A percentile compares a stretch with the other conserved stretches of the same genome.
These are phyloP conservation scores for Cheirogaleus medius DNA, from an alignment of 2,113 vertebrate genomes.

Conservation along the genomic window DNA sequence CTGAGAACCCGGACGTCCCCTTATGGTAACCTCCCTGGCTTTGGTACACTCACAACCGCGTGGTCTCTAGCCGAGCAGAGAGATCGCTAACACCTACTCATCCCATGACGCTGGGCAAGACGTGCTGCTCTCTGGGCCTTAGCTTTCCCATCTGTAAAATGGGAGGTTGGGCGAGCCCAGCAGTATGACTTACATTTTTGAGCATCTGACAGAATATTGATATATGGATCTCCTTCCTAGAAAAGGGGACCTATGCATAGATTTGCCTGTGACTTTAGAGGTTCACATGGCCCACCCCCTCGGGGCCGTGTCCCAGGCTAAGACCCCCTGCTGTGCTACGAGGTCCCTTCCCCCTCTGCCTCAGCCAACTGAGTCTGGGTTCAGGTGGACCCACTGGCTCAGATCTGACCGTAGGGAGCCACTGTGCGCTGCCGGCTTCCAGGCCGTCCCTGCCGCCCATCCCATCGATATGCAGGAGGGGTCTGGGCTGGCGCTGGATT, in stretches of 20 bases:
- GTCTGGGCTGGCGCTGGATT: slow-evolving; percentile 78
- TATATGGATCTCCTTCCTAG: not conserved
- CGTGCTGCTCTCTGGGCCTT: not conserved
- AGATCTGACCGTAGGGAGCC: not conserved
- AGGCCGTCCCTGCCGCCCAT: slow-evolving; percentile 45
- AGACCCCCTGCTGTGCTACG: not conserved
- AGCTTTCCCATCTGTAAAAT: not conserved
- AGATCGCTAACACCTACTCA: not conserved
- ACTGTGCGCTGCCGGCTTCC: slow-evolving; percentile 59
- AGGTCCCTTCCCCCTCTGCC: not conserved
- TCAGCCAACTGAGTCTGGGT: not conserved
- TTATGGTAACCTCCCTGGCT: not conserved
- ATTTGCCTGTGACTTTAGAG: not conserved
- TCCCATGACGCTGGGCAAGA: not conserved
- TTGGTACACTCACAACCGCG: not conserved
- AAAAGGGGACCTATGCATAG: not conserved
- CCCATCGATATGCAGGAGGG: slow-evolving; percentile 81
- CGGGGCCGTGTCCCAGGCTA: not conserved
- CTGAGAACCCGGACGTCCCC: no score
- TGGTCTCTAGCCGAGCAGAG: not conserved
- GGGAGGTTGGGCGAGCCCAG: not conserved
- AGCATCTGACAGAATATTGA: not conserved
- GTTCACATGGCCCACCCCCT: not conserved
- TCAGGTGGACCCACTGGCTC: not conserved
- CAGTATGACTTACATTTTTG: not conserved